A percentile compares a stretch with the other conserved stretches of the same genome.
Conservation (phyloP, 2,888 invertebrate species). For the Seira musarum region DNA sequence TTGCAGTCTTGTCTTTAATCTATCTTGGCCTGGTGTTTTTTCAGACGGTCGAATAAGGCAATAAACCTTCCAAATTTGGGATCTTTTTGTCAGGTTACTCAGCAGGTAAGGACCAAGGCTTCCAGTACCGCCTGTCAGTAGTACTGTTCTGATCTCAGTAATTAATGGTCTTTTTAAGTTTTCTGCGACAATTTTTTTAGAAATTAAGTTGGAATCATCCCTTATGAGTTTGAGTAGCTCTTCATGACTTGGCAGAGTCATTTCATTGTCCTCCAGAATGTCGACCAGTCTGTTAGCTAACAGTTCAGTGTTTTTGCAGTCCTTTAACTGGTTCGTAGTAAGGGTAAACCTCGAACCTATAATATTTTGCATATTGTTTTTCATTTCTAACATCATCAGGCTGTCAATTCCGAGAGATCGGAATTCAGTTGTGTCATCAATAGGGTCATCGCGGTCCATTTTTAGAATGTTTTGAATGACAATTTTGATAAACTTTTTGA, state of each 20-base stretch:
- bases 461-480: slow-evolving; percentile 30
- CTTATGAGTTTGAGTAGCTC: slow-evolving; percentile 35
- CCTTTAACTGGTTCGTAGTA: slow-evolving; percentile 38
- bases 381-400: slow-evolving; percentile 57
- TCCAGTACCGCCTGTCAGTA: slow-evolving; percentile 51
- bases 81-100: slow-evolving; percentile 14
- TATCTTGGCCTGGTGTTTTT: neutral
- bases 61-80: slow-evolving; percentile 30
- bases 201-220: slow-evolving; percentile 40
- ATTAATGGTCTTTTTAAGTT: neutral
- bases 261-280: slow-evolving; percentile 16
- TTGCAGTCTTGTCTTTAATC: too few relatives aligned
- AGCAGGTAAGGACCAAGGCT: slow-evolving; percentile 50
- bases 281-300: slow-evolving; percentile 35
- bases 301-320: slow-evolving; percentile 41
- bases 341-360: slow-evolving; percentile 48
- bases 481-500: slow-evolving; percentile 31
- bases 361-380: slow-evolving; percentile 49
- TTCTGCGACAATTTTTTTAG: slow-evolving; percentile 5
- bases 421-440: slow-evolving; percentile 45
- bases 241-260: slow-evolving; percentile 12
- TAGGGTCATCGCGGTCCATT: slow-evolving; percentile 40
- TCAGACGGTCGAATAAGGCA: slow-evolving; percentile 35
- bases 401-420: slow-evolving; percentile 50
- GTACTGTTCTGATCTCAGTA: slow-evolving; percentile 21